These are phyloP conservation scores for Panurus biarmicus DNA, from an alignment of 2,113 vertebrate species.

Conservation along the genomic window DNA sequence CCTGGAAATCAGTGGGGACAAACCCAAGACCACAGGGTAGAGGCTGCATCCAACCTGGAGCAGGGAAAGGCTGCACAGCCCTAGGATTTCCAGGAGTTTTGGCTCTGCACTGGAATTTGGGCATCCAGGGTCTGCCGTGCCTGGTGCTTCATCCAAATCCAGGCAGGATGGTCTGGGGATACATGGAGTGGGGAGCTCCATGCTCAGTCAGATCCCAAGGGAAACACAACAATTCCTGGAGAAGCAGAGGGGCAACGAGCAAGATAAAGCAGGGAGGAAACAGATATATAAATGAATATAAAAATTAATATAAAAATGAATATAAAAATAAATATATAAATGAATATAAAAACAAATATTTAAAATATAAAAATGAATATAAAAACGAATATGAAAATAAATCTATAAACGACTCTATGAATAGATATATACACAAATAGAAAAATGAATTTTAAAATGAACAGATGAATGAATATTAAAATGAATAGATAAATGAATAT, in stretches of 20 bases:
- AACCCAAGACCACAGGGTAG: background rate
- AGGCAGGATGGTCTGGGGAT: background rate
- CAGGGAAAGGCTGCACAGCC: background rate
- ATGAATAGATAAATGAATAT: background rate
- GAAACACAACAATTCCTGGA: background rate
- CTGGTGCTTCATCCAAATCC: background rate
- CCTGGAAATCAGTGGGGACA: background rate
- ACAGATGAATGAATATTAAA: background rate
- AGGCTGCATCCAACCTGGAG: background rate
- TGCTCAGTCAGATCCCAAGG: background rate
- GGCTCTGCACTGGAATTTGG: background rate
- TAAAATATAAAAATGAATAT: background rate
- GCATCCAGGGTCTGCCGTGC: rapidly evolving
- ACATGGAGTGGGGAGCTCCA: rapidly evolving
- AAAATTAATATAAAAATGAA: background rate
- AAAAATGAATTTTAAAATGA: no score
- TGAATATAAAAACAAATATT: background rate
- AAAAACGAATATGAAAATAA: background rate
- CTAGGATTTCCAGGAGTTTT: background rate
- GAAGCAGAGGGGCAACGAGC: rapidly evolving
- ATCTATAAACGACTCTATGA: no score
- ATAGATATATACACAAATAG: no score
- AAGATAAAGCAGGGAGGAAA: background rate
- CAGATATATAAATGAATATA: background rate
- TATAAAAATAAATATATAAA: background rate